Evolutionary conservation across 2,888 invertebrate species (phyloP), one percentile per base, ranked within the genome.

Genomic region (Pelosia muscerda): DNA sequence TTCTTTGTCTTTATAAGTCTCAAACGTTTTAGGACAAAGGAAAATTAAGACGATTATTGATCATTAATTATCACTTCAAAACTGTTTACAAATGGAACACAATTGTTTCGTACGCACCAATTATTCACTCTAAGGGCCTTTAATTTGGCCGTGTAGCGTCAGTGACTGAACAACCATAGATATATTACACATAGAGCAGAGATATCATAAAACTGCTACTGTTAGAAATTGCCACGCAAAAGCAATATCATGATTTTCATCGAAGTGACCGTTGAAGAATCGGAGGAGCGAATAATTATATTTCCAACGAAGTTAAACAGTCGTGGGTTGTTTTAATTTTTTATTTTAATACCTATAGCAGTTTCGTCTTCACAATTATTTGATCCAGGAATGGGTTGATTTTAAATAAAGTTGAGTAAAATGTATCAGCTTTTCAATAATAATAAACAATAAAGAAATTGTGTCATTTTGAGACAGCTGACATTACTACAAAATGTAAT

Each of bases 121-220:
- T 79, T 73, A 75, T 69, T 79, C 71, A 73, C 61, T 76, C 73
- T 67, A 63, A 71, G 75, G 72, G 42, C 63, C 5, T 63, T 64
- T 53, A 61, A 65, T 59, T 59, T 59, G 28, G 65, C 65, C 66
- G 58, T 65, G 53, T 62, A 54, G 69, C 64, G 63, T 49, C 63
- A 69, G 23, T 11, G 23, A 54, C 58, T 66, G 70, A 76, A 81
- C 2, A 5, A 71, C 49, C 70, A 69, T 79, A 49, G 19, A 31
- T 68, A 55, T 68, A 70, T 81, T 26, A 26, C 19, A n/a, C 0
- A 49, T 61, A 57, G 49, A n/a, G 2, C n/a, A n/a, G 2, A 9
- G 5, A 49, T n/a, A 5, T 49, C 8, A 49, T 19, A 19, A 15
- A 49, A 2, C 49, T 2, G 19, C 9, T n/a, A n/a, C n/a, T n/a